Evolutionary conservation across 2,797 vertebrate species (phyloP).

Genomic region (Pseudopleuronectes americanus): DNA sequence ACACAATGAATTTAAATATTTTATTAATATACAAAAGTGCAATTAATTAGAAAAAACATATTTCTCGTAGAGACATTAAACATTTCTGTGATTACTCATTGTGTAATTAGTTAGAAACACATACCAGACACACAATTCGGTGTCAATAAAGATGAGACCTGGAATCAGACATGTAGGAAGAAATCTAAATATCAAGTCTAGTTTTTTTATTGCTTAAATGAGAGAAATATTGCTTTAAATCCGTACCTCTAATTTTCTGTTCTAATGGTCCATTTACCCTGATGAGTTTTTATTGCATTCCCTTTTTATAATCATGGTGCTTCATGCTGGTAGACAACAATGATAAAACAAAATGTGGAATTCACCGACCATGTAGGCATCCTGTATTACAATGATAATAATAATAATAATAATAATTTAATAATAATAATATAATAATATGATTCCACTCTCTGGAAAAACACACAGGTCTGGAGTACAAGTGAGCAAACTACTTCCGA

Average conservation of each 20-base stretch:
- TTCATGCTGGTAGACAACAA: no score
- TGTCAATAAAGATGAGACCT: not conserved
- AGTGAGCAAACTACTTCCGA: not conserved
- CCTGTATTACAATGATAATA: not conserved
- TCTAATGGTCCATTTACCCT: no score
- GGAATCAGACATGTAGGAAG: not conserved
- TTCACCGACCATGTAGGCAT: no score
- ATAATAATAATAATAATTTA: not conserved
- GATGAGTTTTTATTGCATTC: not conserved
- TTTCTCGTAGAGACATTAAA: constrained; percentile 1
- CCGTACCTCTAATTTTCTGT: not conserved
- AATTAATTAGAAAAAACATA: constrained; percentile 17
- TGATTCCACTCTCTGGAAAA: not conserved
- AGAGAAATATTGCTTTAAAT: not conserved
- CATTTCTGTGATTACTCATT: constrained; percentile 3
- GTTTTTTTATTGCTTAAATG: not conserved
- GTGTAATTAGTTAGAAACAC: not conserved
- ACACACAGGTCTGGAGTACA: not conserved
- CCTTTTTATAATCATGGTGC: not conserved
- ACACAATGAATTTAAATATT: constrained; percentile 20
- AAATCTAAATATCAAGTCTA: not conserved
- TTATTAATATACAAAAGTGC: constrained; percentile 11
- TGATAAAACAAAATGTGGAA: no score
- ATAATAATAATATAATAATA: not conserved
- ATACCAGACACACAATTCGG: not conserved